These are phyloP conservation scores for Psittacus erithacus DNA, from an alignment of 2,113 vertebrate species.

Conservation along the genomic window DNA sequence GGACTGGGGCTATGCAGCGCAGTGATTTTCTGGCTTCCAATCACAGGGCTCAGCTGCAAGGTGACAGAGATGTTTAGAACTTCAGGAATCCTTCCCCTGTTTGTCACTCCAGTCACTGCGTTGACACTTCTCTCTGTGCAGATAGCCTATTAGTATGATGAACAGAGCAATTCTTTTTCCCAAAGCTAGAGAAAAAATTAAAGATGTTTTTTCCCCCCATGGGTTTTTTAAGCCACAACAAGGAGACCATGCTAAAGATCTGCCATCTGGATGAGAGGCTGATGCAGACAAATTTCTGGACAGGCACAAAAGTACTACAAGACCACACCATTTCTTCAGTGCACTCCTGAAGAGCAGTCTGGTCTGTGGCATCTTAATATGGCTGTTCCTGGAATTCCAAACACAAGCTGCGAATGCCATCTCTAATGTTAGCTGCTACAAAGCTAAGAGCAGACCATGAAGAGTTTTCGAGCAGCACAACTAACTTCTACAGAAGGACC, in stretches of 20 bases:
- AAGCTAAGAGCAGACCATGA: background rate
- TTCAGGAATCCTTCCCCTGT: background rate
- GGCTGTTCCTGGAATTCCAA: background rate
- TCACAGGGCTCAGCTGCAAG: too few relatives aligned
- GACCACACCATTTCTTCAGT: background rate
- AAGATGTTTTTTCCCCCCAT: background rate
- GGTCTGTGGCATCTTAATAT: background rate
- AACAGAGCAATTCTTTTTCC: background rate
- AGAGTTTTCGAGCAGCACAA: background rate
- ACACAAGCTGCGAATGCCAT: background rate
- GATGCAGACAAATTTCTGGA: background rate
- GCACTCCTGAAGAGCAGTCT: background rate
- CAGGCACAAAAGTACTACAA: background rate
- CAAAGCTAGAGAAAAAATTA: background rate
- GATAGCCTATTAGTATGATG: background rate
- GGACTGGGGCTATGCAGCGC: too few relatives aligned
- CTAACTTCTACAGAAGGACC: background rate
- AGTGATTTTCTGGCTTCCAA: background rate
- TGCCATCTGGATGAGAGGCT: background rate
- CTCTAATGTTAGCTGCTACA: background rate
- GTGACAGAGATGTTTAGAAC: background rate
- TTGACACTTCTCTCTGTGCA: background rate
- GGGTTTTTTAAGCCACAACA: background rate
- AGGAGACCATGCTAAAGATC: background rate
- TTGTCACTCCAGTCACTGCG: background rate